These are phyloP conservation scores for Idaea biselata DNA, from an alignment of 2,888 invertebrate species.

Conservation along the genomic window DNA sequence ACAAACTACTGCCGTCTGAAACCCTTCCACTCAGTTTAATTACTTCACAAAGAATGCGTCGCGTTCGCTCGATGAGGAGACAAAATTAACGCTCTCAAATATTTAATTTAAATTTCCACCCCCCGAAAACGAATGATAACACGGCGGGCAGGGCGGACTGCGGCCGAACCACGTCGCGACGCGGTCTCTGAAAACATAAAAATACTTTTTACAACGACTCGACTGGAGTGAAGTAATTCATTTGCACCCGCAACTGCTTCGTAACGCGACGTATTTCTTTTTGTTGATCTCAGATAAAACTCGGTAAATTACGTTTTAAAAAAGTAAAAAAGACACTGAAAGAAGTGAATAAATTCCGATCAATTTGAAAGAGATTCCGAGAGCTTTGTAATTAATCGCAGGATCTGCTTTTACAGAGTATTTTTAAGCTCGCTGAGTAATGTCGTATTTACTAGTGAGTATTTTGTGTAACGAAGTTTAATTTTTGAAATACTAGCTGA, in stretches of 20 bases:
- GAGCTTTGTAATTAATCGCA: conserved; percentile 45
- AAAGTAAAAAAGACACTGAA: conserved; percentile 53
- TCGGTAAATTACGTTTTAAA: conserved; percentile 53
- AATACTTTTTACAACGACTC: conserved; percentile 45
- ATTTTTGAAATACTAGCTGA: conserved; percentile 5
- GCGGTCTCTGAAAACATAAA: conserved; percentile 40
- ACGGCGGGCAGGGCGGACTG: conserved; percentile 54
- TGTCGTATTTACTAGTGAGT: conserved; percentile 5
- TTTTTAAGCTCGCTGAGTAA: conserved; percentile 5
- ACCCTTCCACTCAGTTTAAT: conserved; percentile 81
- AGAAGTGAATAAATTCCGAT: conserved; percentile 62
- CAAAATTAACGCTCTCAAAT: conserved; percentile 81
- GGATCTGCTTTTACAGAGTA: conserved; percentile 22
- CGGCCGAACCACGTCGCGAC: conserved; percentile 38
- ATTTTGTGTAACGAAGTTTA: conserved; percentile 14
- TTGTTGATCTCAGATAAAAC: conserved; percentile 54
- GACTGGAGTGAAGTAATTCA: conserved; percentile 59
- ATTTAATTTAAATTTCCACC: conserved; percentile 79
- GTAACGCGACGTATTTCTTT: conserved; percentile 65
- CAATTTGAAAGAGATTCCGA: conserved; percentile 50
- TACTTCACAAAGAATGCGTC: conserved; percentile 81
- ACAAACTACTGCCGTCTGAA: conserved; percentile 76
- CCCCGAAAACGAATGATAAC: conserved; percentile 77
- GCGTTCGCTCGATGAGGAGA: conserved; percentile 78
- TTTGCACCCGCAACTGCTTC: conserved; percentile 61